Base-by-base conservation (phyloP, 2,797 vertebrate genomes). In the Choloepus didactylus region DNA sequence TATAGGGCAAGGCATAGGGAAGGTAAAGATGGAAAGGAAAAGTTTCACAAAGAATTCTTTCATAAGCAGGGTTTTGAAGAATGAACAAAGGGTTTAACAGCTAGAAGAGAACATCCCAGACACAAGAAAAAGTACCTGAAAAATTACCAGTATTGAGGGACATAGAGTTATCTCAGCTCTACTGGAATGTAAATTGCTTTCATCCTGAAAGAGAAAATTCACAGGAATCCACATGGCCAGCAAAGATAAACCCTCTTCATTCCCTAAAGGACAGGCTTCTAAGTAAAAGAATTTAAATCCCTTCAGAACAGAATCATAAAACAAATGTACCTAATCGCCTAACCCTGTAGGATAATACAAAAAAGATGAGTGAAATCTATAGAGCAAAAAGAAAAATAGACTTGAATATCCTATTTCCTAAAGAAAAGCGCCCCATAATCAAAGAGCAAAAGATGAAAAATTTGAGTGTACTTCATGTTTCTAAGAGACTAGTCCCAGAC, bases 211-310 rank as follows among this genome's bases (percentile, higher is more conserved):
- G 41, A 82, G 8, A 91, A 41, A 29, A 4, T 44, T 89, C 84
- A 54, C 87, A 95, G 76, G 35, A 72, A 60, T 80, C 60, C 85
- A 81, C 2, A 8, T 51, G 81, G 93, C 85, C 90, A 80, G 66
- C 41, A n/a, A 66, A 95, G 87, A 91, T 89, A 94, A 96, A 64
- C 51, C 35, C 44, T 64, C n/a, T 80, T 91, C 3, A 31, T 59
- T 94, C 90, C 94, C 93, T 25, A 21, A 87, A 82, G 90, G 49
- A 21, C 31, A 49, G 29, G 23, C 56, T 97, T 96, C 81, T 72
- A 84, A 87, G 67, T 35, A 77, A 72, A 89, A 38, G 85, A 93
- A 95, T 90, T 95, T 83, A 93, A 95, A 85, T 88, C 86, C 64
- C 38, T 79, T 83, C 88, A 83, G 82, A 83, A 75, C 72, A 81